phyloP scores from a whole-genome alignment of 2,797 vertebrate species.

The Phataginus tetradactyla region DNA sequence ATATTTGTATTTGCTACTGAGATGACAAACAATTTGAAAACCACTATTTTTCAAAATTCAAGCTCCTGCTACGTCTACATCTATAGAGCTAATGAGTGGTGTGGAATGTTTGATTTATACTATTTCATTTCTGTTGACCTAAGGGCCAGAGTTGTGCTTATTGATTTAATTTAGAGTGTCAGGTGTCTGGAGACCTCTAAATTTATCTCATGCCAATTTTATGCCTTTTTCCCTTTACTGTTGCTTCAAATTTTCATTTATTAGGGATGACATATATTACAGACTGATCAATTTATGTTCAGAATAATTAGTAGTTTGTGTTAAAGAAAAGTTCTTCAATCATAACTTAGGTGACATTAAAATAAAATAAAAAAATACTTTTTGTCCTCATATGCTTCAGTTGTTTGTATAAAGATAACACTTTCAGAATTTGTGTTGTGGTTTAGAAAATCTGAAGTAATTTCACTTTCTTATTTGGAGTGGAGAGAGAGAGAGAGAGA shows the following conservation, averaged over 20 bases:
- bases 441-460: neutral
- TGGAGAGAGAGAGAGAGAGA: neutral
- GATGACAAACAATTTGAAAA: neutral
- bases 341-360: neutral
- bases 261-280: slow-evolving; percentile 6
- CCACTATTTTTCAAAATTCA: neutral
- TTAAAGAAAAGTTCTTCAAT: slow-evolving; percentile 27
- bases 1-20: neutral
- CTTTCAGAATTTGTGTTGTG: neutral
- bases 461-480: slow-evolving; percentile 9
- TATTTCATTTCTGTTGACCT: neutral
- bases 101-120: neutral
- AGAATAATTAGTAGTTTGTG: slow-evolving; percentile 45
- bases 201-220: slow-evolving; percentile 40
- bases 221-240: neutral
- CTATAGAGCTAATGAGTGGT: neutral
- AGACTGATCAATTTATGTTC: slow-evolving; percentile 1
- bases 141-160: neutral
- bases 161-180: slow-evolving; percentile 34
- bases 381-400: neutral
- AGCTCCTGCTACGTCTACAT: neutral
- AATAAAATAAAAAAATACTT: slow-evolving; percentile 53
- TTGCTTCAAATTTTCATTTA: slow-evolving; percentile 42
- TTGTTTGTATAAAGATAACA: neutral
- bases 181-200: slow-evolving; percentile 29